These are phyloP conservation scores for Muscina levida DNA, from an alignment of 2,888 invertebrate genomes.

Conservation along the genomic window DNA sequence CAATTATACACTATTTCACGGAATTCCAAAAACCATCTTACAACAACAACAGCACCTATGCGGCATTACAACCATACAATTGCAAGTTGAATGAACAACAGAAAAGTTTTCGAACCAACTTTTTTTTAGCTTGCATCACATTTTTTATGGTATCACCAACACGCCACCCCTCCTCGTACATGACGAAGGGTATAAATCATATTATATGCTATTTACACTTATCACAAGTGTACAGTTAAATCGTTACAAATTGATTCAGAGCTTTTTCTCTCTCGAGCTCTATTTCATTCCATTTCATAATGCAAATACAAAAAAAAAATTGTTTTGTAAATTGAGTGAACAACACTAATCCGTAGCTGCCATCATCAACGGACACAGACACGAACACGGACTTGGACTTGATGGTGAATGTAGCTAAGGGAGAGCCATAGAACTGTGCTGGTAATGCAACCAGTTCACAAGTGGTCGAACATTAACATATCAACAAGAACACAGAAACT, in stretches of 20 bases:
- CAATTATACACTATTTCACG: no score
- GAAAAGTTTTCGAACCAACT: slow-evolving; percentile 34
- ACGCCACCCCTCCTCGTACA: neutral
- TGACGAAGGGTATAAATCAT: slow-evolving; percentile 36
- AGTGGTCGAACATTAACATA: slow-evolving; percentile 54
- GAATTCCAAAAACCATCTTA: no score
- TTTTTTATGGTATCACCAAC: slow-evolving; percentile 28
- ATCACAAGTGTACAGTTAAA: slow-evolving; percentile 57
- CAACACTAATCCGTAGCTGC: slow-evolving; percentile 54
- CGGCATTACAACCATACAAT: no score
- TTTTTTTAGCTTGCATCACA: slow-evolving; percentile 13
- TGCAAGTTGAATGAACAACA: neutral
- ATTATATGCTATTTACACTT: slow-evolving; percentile 56
- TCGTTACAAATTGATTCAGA: slow-evolving; percentile 65
- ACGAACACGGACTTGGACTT: neutral
- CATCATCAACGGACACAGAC: neutral
- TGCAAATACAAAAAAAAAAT: slow-evolving; percentile 42
- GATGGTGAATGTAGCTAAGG: neutral
- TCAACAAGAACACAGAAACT: slow-evolving; percentile 37
- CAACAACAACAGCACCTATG: no score
- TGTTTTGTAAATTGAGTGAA: slow-evolving; percentile 59
- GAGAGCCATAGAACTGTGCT: neutral
- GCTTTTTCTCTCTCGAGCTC: neutral
- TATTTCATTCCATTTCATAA: slow-evolving; percentile 31
- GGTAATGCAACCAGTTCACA: slow-evolving; percentile 43